Base-by-base conservation (phyloP, 2,888 invertebrate genomes). In the Harpagoxenus sublaevis region DNA sequence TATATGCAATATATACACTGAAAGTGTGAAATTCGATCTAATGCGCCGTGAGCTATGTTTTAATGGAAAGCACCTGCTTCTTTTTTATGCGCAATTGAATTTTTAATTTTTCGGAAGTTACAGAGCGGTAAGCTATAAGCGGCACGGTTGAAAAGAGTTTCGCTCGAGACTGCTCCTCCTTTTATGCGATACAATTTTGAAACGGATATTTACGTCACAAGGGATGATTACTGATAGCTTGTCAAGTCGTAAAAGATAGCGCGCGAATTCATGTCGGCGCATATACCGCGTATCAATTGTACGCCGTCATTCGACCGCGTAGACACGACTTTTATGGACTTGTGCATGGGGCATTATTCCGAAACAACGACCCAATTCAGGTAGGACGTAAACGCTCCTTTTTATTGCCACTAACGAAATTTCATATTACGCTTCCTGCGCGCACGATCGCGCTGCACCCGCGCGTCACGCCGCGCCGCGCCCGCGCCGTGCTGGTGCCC, bases 351-450 rank as follows among this genome's bases (percentile, higher is more conserved):
- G 31, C 35, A 57, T 70, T 71, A 81, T 81, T 28, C 60, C 48
- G 39, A 81, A 81, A 81, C 79, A 81, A 81, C 79, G 71, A 81
- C 39, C 57, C 48, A 39, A 48, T 81, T 81, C 39, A 60, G 71
- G 8, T 60, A 3, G 66, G 23, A 71, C 71, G 71, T 81, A 81
- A 81, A 81, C 12, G 71, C 39, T 81, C 48, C 70, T 62, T 81
- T 81, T 81, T 70, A 81, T 71, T 62, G 48, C 48, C 51, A 81
- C 23, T 71, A 71, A 60, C 79, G 60, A 81, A 70, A 70, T 81
- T 71, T 60, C 60, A 60, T 60, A 81, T 71, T 42, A 51, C 77
- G 55, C n/a, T 42, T 42, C 28, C 53, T 66, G 78, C 39, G 66
- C 45, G 45, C 68, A 28, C 66, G 66, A 31, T 55, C 55, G 39